These are phyloP conservation scores for Brachionus rotundiformis DNA, from an alignment of 1,140 invertebrate genomes.

Conservation along the genomic window DNA sequence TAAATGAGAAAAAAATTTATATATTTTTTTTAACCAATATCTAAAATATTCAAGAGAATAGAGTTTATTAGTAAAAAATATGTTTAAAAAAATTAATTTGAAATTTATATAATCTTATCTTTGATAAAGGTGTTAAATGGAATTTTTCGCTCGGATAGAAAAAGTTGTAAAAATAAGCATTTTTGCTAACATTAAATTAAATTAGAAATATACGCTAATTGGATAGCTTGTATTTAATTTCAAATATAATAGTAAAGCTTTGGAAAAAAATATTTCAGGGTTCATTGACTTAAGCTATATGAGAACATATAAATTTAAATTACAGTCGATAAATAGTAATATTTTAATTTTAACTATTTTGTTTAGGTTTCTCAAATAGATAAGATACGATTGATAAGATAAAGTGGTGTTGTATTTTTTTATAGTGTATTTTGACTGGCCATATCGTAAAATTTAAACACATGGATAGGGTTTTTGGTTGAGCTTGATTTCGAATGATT, in stretches of 20 bases:
- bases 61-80: not conserved
- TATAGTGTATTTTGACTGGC: not conserved
- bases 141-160: constrained; percentile 32
- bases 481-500: constrained; percentile 42
- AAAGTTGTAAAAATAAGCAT: constrained; percentile 44
- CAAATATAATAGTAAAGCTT: not conserved
- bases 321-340: not conserved
- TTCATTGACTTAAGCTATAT: constrained; percentile 26
- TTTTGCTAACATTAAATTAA: not conserved
- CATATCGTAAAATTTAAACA: constrained; percentile 32
- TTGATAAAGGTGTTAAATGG: not conserved
- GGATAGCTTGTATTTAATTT: not conserved
- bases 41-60: not conserved
- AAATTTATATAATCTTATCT: constrained; percentile 43
- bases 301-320: constrained; percentile 12
- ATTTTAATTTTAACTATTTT: constrained; percentile 19
- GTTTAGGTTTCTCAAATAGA: constrained; percentile 25
- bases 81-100: not conserved
- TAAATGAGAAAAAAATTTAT: not conserved
- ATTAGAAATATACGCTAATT: not conserved
- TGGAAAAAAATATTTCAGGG: constrained; percentile 24
- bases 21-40: not conserved
- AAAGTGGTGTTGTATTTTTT: constrained; percentile 27
- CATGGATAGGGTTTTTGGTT: constrained; percentile 5
- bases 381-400: constrained; percentile 47